Conservation (phyloP, 2,888 invertebrate species). For the Ganaspis brasiliensis region DNA sequence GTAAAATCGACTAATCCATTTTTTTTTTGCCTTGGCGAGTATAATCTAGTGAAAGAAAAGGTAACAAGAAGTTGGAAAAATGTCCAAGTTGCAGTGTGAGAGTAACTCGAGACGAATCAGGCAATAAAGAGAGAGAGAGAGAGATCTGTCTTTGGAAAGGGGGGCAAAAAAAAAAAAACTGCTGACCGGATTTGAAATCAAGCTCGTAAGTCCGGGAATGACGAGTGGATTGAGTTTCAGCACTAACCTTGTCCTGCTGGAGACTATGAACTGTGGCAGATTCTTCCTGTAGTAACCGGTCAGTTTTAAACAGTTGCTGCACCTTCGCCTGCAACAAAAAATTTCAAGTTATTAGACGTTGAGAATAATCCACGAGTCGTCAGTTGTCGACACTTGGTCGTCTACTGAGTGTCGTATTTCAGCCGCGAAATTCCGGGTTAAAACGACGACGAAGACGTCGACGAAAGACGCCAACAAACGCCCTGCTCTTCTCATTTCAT, state of each 20-base stretch:
- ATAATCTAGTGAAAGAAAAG: too few species aligned
- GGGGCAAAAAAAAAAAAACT: slow-evolving; percentile 5
- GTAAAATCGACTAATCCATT: too few species aligned
- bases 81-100: neutral
- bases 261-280: slow-evolving; percentile 87
- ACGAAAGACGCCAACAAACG: slow-evolving; percentile 49
- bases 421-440: slow-evolving; percentile 54
- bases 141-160: slow-evolving; percentile 13
- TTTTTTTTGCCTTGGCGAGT: too few species aligned
- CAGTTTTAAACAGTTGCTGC: slow-evolving; percentile 88
- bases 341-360: neutral
- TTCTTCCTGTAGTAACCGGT: slow-evolving; percentile 88
- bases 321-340: slow-evolving; percentile 85
- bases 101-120: slow-evolving; percentile 33
- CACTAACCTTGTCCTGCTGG: slow-evolving; percentile 86
- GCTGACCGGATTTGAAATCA: slow-evolving; percentile 14
- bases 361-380: slow-evolving; percentile 12
- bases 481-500: slow-evolving; percentile 31
- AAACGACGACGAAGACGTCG: slow-evolving; percentile 47
- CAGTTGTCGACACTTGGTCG: slow-evolving; percentile 11
- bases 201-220: slow-evolving; percentile 11
- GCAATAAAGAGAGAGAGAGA: slow-evolving; percentile 3
- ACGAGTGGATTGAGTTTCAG: slow-evolving; percentile 23
- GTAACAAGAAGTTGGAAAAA: neutral
- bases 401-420: slow-evolving; percentile 54